Evolutionary conservation across 1,140 invertebrate genomes (phyloP), one percentile per base, ranked within the genome.

Genomic region (Bombus affinis): DNA sequence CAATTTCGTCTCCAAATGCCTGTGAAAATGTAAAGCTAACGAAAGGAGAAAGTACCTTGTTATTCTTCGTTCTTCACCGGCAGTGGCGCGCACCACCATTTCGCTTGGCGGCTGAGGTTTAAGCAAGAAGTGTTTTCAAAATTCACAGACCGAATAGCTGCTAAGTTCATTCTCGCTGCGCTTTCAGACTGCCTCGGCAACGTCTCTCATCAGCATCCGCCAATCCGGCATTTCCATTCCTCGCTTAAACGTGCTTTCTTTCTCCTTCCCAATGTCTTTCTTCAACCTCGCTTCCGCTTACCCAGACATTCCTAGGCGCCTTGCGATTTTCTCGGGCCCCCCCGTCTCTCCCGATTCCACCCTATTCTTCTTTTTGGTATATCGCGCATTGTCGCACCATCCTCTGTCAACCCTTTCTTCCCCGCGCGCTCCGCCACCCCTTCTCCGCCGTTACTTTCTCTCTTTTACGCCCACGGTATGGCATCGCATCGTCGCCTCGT

Each of bases 151-250:
- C 59, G 75, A 59, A 81, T 83, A 74, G 75, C 72, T 75, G 65
- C 73, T 87, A 87, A 88, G 81, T 78, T 85, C 83, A 82, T 88
- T 89, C 53, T 68, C 74, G 53, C 39, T 37, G 71, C 57, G 86
- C 83, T 86, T 77, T 81, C 86, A 85, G 32, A 28, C 18, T 53
- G 18, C 10, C 70, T 32, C 32, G 71, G 37, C 62, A 71, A 25
- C 44, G 70, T 86, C 70, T 82, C 78, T 82, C 88, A 88, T 88
- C 87, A 81, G 62, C 78, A 75, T 89, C 70, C 83, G 59, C 78
- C 88, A 88, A 88, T 89, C 83, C 87, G 78, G 83, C 83, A 88
- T 89, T 89, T 89, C 86, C 83, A 88, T 89, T 89, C 75, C 86
- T 71, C 88, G 73, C 57, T 82, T 82, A 75, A 75, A 80, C 81